A percentile compares a stretch with the other conserved stretches of the same genome.
phyloP scores from a whole-genome alignment of 2,113 vertebrate genomes.

The Heterotilapia buettikoferi region DNA sequence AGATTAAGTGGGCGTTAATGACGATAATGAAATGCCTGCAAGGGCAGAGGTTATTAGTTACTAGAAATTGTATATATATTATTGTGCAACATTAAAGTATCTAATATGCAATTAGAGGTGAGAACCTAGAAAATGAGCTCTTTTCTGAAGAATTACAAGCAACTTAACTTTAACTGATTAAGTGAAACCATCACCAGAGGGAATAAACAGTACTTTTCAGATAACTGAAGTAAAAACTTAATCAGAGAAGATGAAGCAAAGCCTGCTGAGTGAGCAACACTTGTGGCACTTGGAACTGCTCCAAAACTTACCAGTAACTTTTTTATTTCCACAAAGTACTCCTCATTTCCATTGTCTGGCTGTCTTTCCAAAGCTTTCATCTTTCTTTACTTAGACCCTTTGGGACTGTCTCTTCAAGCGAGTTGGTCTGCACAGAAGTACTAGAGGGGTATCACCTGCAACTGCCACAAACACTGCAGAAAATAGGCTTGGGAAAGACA shows the following conservation, averaged over 20 bases:
- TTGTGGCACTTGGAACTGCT: not conserved
- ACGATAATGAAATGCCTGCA: not conserved
- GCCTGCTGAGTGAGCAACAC: conserved; percentile 30
- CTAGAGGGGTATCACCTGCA: conserved; percentile 31
- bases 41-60: not conserved
- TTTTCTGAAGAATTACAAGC: not conserved
- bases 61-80: not conserved
- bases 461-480: not conserved
- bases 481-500: conserved; percentile 5
- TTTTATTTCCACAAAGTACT: conserved; percentile 2
- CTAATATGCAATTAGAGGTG: not conserved
- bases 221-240: conserved; percentile 20
- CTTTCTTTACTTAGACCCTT: not conserved
- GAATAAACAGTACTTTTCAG: conserved; percentile 21
- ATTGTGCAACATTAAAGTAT: not conserved
- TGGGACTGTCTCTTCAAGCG: not conserved
- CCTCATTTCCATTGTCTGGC: conserved; percentile 14
- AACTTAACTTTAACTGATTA: conserved; percentile 19
- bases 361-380: not conserved
- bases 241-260: conserved; percentile 12
- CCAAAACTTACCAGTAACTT: conserved; percentile 1
- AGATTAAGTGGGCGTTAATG: not conserved
- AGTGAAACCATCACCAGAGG: not conserved
- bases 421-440: conserved; percentile 1
- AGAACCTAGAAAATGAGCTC: not conserved